Base-by-base conservation (phyloP, 2,113 vertebrate species). In the Hippocampus mohnikei region DNA sequence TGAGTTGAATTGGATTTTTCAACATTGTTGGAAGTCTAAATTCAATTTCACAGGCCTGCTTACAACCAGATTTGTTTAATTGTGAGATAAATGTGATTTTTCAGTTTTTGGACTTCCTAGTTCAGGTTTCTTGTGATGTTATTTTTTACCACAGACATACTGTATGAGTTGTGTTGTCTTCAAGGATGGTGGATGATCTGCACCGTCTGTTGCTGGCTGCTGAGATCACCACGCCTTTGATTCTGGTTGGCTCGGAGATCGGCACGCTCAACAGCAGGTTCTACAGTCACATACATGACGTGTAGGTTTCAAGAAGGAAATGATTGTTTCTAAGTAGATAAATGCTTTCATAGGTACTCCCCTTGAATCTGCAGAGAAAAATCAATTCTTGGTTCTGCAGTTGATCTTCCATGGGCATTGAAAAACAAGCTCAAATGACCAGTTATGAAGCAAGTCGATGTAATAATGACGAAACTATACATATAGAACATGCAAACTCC, bases 181-280 rank as follows among this genome's bases (percentile, higher is more conserved):
- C 41, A 83, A 94, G 93, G 86, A 94, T 94, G 93, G 93, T 94
- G 67, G 93, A 94, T 61, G 91, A 94, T 70, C 88, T 94, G 37
- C 90, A 94, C 72, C 81, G 92, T 42, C 91, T 94, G 69, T 79
- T 93, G 67, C 84, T 86, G 72, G 90, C 88, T n/a, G 92, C 92
- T 0, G 85, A 70, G 48, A 82, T 94, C 25, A 80, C 88, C 76
- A 82, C 71, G 37, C 93, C 93, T 69, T 87, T 93, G 77, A 86
- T 94, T 66, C 82, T 94, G 77, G 92, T 93, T 27, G 93, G 93
- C 52, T 93, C 93, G 0, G 92, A 93, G 74, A 89, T 94, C 20
- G 93, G 92, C 0, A 74, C 92, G 0, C 88, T 94, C 71, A 94
- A 94, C 12, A 72, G 77, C 71, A 84, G 92, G 67, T 94, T 94